phyloP scores from a whole-genome alignment of 1,140 invertebrate genomes.

The Plutomurus gul region DNA sequence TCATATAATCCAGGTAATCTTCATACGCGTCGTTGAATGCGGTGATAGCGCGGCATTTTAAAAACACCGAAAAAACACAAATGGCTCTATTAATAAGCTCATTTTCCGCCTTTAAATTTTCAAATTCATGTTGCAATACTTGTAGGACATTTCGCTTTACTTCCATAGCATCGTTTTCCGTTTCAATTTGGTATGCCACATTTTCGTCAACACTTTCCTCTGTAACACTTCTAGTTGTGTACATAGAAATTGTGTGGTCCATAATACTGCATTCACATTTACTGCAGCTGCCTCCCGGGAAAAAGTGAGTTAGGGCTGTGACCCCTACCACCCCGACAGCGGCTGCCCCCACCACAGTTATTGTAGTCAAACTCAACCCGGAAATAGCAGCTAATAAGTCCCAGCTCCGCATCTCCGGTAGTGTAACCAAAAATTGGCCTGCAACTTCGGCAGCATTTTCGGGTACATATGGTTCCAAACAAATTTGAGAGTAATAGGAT shows the following conservation, averaged over 20 bases:
- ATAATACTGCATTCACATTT: background rate
- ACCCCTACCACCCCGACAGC: background rate
- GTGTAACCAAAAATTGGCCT: too few species aligned
- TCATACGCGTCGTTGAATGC: conserved; percentile 40
- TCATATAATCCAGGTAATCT: conserved; percentile 38
- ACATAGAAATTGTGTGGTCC: too few species aligned
- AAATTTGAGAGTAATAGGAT: background rate
- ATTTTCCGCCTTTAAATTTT: background rate
- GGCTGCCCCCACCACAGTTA: background rate
- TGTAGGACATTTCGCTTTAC: background rate
- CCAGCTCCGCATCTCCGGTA: too few species aligned
- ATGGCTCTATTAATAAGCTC: background rate
- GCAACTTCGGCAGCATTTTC: background rate
- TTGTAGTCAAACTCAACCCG: too few species aligned
- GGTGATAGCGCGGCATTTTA: conserved; percentile 45
- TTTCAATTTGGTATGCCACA: background rate
- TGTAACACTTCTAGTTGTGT: too few species aligned
- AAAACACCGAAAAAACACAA: conserved; percentile 29
- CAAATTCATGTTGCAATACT: background rate
- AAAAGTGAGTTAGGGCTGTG: too few species aligned
- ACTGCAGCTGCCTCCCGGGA: too few species aligned
- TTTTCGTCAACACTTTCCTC: conserved; percentile 3
- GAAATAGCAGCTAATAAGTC: too few species aligned
- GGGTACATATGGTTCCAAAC: background rate
- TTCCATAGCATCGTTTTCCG: background rate